A percentile compares a stretch with the other conserved stretches of the same genome.
These are phyloP conservation scores for Coelogynopora nodosa DNA, from an alignment of 2,888 invertebrate species.

Conservation along the genomic window DNA sequence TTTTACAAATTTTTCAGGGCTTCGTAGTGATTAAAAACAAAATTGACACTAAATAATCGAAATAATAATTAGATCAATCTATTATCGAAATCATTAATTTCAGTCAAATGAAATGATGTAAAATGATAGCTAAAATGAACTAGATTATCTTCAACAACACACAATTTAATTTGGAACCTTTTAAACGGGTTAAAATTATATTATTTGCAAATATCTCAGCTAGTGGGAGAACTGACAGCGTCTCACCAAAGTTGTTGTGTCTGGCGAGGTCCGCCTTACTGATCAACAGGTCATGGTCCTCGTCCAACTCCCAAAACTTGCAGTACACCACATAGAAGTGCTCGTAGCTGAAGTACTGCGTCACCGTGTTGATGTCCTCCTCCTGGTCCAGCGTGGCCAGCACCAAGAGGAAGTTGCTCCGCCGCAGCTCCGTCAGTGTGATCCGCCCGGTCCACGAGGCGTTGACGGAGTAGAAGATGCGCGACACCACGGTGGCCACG, in stretches of 20 bases:
- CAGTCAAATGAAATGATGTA: neutral
- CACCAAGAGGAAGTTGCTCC: conserved; percentile 76
- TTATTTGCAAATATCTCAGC: no score
- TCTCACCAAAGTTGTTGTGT: conserved; percentile 87
- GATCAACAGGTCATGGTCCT: conserved; percentile 93
- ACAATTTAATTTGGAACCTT: no score
- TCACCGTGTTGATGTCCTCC: conserved; percentile 87
- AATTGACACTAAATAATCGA: no score
- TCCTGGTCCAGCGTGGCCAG: conserved; percentile 82
- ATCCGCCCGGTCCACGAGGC: conserved; percentile 93
- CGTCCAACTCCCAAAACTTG: conserved; percentile 99
- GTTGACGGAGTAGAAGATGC: conserved; percentile 94
- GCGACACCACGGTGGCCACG: conserved; percentile 93
- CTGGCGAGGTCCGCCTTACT: conserved; percentile 85
- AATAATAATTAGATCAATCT: no score
- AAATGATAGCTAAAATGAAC: no score
- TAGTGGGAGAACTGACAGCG: neutral
- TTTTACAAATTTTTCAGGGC: no score
- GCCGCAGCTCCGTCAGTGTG: conserved; percentile 78
- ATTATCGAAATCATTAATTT: no score
- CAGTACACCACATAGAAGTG: conserved; percentile 99
- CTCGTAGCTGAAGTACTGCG: conserved; percentile 82
- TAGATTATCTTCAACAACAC: no score
- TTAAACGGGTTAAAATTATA: no score
- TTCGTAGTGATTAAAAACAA: no score